Evolutionary conservation across 2,797 vertebrate species (phyloP).

Genomic region (Poeciliopsis infans): DNA sequence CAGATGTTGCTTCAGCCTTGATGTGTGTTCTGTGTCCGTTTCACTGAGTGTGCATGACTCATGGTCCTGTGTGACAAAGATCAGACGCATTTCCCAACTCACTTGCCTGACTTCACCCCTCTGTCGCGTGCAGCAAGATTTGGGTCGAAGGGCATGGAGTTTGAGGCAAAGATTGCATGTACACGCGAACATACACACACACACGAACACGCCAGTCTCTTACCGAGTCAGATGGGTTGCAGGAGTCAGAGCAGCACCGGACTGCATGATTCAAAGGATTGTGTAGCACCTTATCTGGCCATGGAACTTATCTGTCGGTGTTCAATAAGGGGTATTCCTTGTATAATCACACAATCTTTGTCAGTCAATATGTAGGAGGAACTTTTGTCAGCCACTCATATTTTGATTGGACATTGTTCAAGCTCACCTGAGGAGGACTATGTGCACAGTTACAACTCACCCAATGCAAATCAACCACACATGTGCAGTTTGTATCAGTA

Average conservation of each 20-base stretch:
- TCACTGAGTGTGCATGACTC: constrained; percentile 25
- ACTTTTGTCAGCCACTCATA: background rate
- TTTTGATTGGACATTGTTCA: constrained; percentile 39
- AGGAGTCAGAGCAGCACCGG: constrained; percentile 28
- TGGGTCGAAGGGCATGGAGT: constrained; percentile 62
- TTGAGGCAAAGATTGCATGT: constrained; percentile 1
- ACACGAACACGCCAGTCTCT: background rate
- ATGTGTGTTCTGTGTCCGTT: constrained; percentile 14
- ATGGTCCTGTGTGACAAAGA: constrained; percentile 65
- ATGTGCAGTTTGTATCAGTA: constrained; percentile 20
- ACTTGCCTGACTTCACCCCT: constrained; percentile 21
- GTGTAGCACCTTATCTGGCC: constrained; percentile 12
- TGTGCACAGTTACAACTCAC: constrained; percentile 33
- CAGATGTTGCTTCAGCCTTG: constrained; percentile 12
- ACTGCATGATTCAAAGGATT: constrained; percentile 25
- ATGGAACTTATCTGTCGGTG: constrained; percentile 24
- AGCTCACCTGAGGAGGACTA: constrained; percentile 55
- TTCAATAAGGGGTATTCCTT: constrained; percentile 32
- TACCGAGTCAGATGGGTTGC: constrained; percentile 27
- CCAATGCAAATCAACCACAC: constrained; percentile 18
- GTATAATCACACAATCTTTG: constrained; percentile 1
- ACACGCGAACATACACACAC: background rate
- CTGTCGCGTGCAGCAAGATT: constrained; percentile 14
- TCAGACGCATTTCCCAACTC: constrained; percentile 71
- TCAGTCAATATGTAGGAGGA: constrained; percentile 39